Percentiles rank a stretch among this genome's conserved stretches.
These are phyloP conservation scores for Dolomedes plantarius DNA, from an alignment of 2,888 invertebrate genomes.

Conservation along the genomic window DNA sequence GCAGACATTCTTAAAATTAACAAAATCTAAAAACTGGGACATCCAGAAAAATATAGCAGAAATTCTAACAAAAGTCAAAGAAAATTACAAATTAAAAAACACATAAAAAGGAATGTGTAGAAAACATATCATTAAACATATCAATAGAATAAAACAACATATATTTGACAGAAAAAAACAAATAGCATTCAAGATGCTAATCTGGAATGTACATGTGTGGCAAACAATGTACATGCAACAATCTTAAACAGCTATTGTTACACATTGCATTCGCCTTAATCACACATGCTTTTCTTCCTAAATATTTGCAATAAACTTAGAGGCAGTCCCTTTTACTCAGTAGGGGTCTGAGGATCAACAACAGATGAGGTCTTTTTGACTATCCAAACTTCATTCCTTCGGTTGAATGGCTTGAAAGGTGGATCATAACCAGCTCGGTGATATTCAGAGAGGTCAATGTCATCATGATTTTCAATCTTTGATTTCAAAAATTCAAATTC, in stretches of 20 bases:
- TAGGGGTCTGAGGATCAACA: slow-evolving; percentile 53
- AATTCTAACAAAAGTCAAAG: too few relatives aligned
- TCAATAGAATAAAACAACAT: background rate
- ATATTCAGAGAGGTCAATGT: slow-evolving; percentile 73
- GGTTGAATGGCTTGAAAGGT: slow-evolving; percentile 76
- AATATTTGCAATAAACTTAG: slow-evolving; percentile 26
- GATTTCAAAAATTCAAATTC: slow-evolving; percentile 71
- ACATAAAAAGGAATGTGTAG: background rate
- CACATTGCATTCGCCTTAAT: slow-evolving; percentile 53
- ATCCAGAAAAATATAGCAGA: too few relatives aligned
- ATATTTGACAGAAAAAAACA: slow-evolving; percentile 8
- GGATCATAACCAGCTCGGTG: slow-evolving; percentile 77
- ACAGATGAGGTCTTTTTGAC: slow-evolving; percentile 68
- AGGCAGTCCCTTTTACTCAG: slow-evolving; percentile 37
- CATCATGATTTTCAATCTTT: slow-evolving; percentile 65
- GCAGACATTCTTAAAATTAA: background rate
- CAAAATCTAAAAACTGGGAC: too few relatives aligned
- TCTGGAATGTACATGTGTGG: slow-evolving; percentile 56
- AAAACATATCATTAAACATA: slow-evolving; percentile 26
- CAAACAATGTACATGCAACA: slow-evolving; percentile 64
- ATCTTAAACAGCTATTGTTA: slow-evolving; percentile 52
- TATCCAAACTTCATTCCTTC: slow-evolving; percentile 77
- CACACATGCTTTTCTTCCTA: slow-evolving; percentile 36
- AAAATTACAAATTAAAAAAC: background rate
- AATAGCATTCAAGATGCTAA: slow-evolving; percentile 32